Percentiles rank a stretch among this genome's conserved stretches.
phyloP scores from a whole-genome alignment of 1,140 invertebrate species.

The Mamestra configurata region DNA sequence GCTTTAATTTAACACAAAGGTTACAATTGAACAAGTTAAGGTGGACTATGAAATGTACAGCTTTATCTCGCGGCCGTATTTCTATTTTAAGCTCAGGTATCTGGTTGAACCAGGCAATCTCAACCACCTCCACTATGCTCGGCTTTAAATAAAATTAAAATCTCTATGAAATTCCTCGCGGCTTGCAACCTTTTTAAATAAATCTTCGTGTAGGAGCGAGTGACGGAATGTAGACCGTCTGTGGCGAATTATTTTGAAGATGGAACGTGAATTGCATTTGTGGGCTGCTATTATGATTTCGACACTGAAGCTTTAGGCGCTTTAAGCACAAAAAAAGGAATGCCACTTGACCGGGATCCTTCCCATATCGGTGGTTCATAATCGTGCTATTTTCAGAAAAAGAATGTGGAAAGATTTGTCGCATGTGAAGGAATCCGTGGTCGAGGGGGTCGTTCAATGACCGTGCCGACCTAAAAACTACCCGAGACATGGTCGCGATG shows the following conservation, averaged over 20 bases:
- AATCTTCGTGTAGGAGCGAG: slow-evolving; percentile 35
- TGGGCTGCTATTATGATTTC: slow-evolving; percentile 5
- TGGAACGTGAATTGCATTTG: slow-evolving; percentile 2
- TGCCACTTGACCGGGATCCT: slow-evolving; percentile 38
- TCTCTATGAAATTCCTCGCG: slow-evolving; percentile 68
- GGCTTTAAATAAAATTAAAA: slow-evolving; percentile 75
- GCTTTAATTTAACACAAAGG: slow-evolving; percentile 29
- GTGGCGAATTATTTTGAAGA: slow-evolving; percentile 33
- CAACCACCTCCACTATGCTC: slow-evolving; percentile 57
- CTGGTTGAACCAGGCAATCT: slow-evolving; percentile 67
- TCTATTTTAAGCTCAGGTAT: slow-evolving; percentile 77
- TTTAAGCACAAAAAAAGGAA: slow-evolving; percentile 29
- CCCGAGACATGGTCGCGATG: slow-evolving; percentile 67
- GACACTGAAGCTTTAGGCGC: slow-evolving; percentile 4
- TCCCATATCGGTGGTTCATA: slow-evolving; percentile 37
- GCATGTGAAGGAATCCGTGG: slow-evolving; percentile 57
- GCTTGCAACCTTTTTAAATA: slow-evolving; percentile 58
- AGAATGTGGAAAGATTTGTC: slow-evolving; percentile 58
- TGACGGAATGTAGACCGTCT: slow-evolving; percentile 20
- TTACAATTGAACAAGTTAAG: slow-evolving; percentile 25
- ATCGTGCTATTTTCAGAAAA: slow-evolving; percentile 54
- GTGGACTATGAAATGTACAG: slow-evolving; percentile 68
- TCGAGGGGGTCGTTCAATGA: slow-evolving; percentile 61
- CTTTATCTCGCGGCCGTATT: slow-evolving; percentile 64
- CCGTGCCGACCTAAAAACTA: slow-evolving; percentile 66